Base-by-base conservation (phyloP, 2,797 vertebrate genomes). In the Pipistrellus kuhlii region DNA sequence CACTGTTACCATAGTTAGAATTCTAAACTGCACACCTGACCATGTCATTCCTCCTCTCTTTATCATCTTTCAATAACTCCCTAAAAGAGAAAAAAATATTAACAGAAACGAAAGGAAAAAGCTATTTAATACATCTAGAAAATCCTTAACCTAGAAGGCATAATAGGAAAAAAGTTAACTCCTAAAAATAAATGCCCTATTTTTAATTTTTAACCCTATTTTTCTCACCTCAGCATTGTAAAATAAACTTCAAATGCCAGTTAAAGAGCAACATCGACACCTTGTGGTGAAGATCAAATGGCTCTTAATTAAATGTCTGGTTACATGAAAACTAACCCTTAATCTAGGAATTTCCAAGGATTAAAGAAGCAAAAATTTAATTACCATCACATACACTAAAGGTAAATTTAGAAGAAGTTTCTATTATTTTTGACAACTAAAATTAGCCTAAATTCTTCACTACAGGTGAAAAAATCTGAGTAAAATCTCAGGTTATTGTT, bases 211-310 rank as follows among this genome's bases (percentile, higher is more conserved):
- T 38, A 75, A 83, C 3, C 8, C 69, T 21, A 81, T 12, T 53
- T 32, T 59, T 90, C 64, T 76, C 89, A 41, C 21, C 14, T 8
- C 0, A 78, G 35, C 95, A 89, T 8, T 0, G 4, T 1, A 68
- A 38, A 90, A 68, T 71, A 53, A 87, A 91, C 88, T 93, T 83
- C 46, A 75, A 62, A 17, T 0, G n/a, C 30, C 64, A 95, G 23
- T 9, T 5, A 80, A 81, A 94, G 86, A 96, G 64, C 97, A 98
- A 98, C 91, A 98, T 90, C 94, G 98, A 98, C 98, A 98, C 89
- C 98, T 98, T 96, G 98, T 97, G 98, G 89, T 83, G 95, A 77
- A 46, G 20, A 57, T 17, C 38, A 55, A 69, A 30, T 55, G 25
- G 3, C 18, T 90, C 76, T 25, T 86, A 51, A 80, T 82, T 87